Percentiles rank a stretch among this genome's conserved stretches.
Conservation (phyloP, 2,888 invertebrate species). For the Parnassius smintheus region DNA sequence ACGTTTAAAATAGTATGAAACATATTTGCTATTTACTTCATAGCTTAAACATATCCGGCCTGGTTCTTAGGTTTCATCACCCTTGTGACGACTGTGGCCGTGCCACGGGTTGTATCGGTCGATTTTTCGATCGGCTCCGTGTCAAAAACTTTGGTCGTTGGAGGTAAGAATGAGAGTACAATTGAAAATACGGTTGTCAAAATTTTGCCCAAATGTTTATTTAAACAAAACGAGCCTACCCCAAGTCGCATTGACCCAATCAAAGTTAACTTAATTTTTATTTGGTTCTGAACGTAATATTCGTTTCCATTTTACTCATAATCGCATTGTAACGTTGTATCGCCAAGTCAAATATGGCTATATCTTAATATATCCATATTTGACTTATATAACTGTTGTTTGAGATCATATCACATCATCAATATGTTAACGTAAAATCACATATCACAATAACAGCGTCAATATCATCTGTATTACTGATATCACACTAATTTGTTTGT, state of each 20-base stretch:
- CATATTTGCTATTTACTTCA: constrained; percentile 27
- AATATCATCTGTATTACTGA: constrained; percentile 16
- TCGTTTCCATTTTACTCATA: constrained; percentile 1
- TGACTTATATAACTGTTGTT: constrained; percentile 4
- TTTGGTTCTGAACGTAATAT: constrained; percentile 15
- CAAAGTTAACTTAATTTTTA: neutral
- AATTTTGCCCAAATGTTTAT: constrained; percentile 15
- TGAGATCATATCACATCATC: constrained; percentile 18
- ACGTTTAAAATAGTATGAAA: constrained; percentile 8
- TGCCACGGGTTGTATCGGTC: constrained; percentile 71
- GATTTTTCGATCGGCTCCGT: constrained; percentile 70
- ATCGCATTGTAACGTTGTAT: constrained; percentile 13
- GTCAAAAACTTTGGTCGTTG: constrained; percentile 76
- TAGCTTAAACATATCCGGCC: constrained; percentile 58
- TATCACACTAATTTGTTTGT: constrained; percentile 5
- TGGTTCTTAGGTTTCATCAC: constrained; percentile 75
- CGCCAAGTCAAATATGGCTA: constrained; percentile 4
- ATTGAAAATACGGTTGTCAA: constrained; percentile 33
- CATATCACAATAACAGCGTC: constrained; percentile 10
- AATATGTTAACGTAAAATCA: constrained; percentile 1
- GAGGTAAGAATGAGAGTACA: constrained; percentile 65
- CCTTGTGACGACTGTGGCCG: constrained; percentile 73
- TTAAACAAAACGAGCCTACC: constrained; percentile 1
- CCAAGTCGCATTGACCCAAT: neutral
- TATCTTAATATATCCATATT: too few relatives aligned